Evolutionary conservation across 2,113 vertebrate species (phyloP).

Genomic region (Hypomesus transpacificus): DNA sequence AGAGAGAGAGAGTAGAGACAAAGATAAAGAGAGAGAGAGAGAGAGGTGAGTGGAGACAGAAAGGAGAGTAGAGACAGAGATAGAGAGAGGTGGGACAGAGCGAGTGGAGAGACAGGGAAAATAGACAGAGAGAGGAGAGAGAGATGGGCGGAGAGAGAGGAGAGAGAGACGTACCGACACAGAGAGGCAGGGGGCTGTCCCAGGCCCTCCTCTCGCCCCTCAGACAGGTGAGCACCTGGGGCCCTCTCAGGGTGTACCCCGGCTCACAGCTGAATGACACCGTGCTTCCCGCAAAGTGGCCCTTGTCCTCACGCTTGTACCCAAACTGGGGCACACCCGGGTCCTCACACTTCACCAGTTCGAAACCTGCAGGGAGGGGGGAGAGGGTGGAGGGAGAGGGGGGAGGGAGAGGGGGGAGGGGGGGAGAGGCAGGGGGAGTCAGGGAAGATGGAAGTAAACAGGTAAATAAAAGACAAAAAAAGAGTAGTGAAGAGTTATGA

Average conservation of each 20-base stretch:
- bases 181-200: slow-evolving; percentile 88
- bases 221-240: slow-evolving; percentile 81
- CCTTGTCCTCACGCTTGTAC: slow-evolving; percentile 89
- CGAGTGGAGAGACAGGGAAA: background rate
- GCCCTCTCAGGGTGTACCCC: slow-evolving; percentile 86
- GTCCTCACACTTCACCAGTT: slow-evolving; percentile 94
- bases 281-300: slow-evolving; percentile 93
- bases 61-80: too few species aligned
- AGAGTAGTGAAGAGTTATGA: too few species aligned
- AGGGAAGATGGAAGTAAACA: too few species aligned
- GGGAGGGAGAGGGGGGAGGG: background rate
- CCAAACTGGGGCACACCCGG: slow-evolving; percentile 91
- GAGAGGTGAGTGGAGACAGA: too few species aligned
- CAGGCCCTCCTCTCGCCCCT: slow-evolving; percentile 91
- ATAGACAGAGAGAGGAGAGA: background rate
- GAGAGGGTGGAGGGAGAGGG: background rate
- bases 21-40: too few species aligned
- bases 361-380: slow-evolving; percentile 77
- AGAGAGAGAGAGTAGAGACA: too few species aligned
- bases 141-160: slow-evolving; percentile 17
- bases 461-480: too few species aligned
- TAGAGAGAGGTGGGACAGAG: background rate
- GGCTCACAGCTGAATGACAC: slow-evolving; percentile 92
- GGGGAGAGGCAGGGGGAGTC: background rate
- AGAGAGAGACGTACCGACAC: slow-evolving; percentile 73